Evolutionary conservation across 2,888 invertebrate species (phyloP).

Genomic region (Rhopalosiphum nymphaeae): DNA sequence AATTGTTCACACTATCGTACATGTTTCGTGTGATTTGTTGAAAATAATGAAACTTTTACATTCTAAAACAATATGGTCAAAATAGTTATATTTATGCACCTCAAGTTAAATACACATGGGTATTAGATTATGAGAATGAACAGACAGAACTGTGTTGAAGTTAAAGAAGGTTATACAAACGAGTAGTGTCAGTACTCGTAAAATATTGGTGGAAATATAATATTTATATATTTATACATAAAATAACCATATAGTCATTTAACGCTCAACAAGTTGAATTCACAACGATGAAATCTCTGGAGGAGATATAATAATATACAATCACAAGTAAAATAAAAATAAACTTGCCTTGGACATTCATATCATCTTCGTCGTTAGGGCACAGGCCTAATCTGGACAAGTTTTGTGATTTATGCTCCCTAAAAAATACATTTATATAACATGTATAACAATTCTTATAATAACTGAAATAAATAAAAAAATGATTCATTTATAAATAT

Average conservation of each 20-base stretch:
- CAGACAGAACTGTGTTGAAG: neutral
- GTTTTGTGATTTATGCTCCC: slow-evolving; percentile 80
- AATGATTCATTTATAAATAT: neutral
- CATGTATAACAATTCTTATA: neutral
- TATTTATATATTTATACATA: neutral
- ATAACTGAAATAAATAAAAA: neutral
- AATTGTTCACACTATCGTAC: neutral
- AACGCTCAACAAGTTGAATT: slow-evolving; percentile 32
- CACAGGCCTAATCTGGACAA: slow-evolving; percentile 80
- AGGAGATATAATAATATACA: neutral
- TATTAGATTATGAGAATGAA: slow-evolving; percentile 18
- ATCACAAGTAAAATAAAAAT: slow-evolving; percentile 67
- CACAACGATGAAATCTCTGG: neutral
- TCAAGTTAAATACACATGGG: slow-evolving; percentile 17
- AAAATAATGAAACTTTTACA: slow-evolving; percentile 12
- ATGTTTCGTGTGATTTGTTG: neutral
- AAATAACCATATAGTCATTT: neutral
- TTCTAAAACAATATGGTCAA: slow-evolving; percentile 5
- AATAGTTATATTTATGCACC: neutral
- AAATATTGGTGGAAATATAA: slow-evolving; percentile 32
- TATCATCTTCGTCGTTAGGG: slow-evolving; percentile 83
- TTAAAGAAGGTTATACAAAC: neutral
- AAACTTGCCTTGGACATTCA: slow-evolving; percentile 78
- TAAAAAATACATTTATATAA: slow-evolving; percentile 69
- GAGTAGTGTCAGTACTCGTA: neutral